Percentiles rank a stretch among this genome's conserved stretches.
phyloP scores from a whole-genome alignment of 2,797 vertebrate genomes.

The Loris lydekkerianus region DNA sequence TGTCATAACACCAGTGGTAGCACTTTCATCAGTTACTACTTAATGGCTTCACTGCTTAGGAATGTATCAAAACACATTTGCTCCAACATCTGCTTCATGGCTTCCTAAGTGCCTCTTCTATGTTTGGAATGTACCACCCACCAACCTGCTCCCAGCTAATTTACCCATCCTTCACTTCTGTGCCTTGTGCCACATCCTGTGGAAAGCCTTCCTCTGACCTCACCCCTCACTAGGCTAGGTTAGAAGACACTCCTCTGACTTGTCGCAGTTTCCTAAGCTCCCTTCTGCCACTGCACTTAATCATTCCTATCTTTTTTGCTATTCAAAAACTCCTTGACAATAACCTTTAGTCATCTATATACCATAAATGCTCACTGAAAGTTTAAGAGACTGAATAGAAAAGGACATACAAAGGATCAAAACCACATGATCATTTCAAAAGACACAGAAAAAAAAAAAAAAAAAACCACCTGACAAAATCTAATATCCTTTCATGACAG shows the following conservation, averaged over 20 bases:
- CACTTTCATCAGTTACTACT: background rate
- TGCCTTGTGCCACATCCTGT: background rate
- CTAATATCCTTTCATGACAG: background rate
- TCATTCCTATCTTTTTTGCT: background rate
- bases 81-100: background rate
- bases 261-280: background rate
- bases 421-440: background rate
- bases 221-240: background rate
- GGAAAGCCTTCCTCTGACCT: background rate
- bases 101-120: background rate
- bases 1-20: background rate
- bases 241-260: background rate
- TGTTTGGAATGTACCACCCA: background rate
- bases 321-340: background rate
- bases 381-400: constrained; percentile 31
- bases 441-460: constrained; percentile 4
- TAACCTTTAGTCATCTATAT: background rate
- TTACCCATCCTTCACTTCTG: background rate
- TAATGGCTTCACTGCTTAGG: background rate
- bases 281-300: background rate
- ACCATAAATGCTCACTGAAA: background rate
- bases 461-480: constrained; percentile 24
- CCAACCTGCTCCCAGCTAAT: background rate
- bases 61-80: background rate
- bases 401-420: constrained; percentile 12